Evolutionary conservation across 2,113 vertebrate species (phyloP).

Genomic region (Haplochromis burtoni): DNA sequence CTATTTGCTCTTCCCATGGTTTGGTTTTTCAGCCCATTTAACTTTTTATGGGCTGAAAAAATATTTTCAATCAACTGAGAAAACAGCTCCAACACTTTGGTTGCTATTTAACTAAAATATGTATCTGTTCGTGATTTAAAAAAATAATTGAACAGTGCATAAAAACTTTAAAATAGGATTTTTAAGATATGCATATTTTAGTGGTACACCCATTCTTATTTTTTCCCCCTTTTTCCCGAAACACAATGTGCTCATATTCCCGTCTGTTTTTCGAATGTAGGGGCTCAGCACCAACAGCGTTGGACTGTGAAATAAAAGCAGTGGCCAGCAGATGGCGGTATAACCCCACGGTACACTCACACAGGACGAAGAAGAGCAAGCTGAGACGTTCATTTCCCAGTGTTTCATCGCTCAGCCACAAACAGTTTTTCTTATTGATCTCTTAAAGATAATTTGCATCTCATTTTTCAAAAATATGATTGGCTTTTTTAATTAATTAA

Average conservation of each 20-base stretch:
- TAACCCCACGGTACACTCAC: background rate
- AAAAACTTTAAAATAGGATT: background rate
- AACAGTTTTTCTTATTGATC: background rate
- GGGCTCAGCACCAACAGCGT: background rate
- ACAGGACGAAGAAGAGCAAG: background rate
- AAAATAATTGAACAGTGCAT: background rate
- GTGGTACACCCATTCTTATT: background rate
- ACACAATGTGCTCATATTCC: background rate
- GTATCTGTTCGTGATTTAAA: background rate
- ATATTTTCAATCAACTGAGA: background rate
- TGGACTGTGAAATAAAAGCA: background rate
- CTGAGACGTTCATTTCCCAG: background rate
- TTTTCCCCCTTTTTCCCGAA: background rate
- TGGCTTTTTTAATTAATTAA: background rate
- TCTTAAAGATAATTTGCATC: background rate
- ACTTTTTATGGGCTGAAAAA: background rate
- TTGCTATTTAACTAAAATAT: background rate
- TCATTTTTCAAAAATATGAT: background rate
- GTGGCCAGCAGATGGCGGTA: background rate
- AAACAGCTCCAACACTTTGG: background rate
- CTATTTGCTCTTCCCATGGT: background rate
- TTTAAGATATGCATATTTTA: background rate
- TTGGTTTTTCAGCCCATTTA: background rate
- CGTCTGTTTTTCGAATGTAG: background rate
- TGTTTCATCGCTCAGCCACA: background rate